Percentiles rank a stretch among this genome's conserved stretches.
Evolutionary conservation across 1,140 invertebrate species (phyloP).

Genomic region (Eulimnadia texana): DNA sequence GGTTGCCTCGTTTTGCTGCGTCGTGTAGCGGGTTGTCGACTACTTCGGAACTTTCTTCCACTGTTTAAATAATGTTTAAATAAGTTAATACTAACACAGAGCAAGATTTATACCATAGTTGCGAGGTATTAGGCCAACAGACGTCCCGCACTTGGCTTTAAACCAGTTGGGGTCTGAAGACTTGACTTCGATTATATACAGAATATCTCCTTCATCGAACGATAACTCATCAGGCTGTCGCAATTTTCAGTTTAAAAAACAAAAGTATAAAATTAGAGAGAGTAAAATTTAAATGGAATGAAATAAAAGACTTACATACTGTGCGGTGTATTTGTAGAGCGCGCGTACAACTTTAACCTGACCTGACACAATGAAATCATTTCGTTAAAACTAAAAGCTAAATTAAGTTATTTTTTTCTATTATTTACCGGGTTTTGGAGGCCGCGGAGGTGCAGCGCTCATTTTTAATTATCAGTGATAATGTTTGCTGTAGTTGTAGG

Average conservation of each 20-base stretch:
- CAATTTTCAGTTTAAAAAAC: no score
- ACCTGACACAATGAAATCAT: conserved; percentile 30
- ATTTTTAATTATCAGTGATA: not conserved
- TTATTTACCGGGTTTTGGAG: conserved; percentile 8
- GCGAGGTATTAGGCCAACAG: conserved; percentile 45
- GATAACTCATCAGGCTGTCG: conserved; percentile 37
- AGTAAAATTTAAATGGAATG: not conserved
- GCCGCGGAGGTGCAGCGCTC: not conserved
- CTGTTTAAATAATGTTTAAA: conserved; percentile 28
- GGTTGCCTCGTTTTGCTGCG: conserved; percentile 51
- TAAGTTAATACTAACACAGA: not conserved
- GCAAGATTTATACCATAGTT: conserved; percentile 41
- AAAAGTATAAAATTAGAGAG: conserved; percentile 17
- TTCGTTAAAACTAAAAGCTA: not conserved
- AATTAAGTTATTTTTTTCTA: not conserved
- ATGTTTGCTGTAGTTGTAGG: no score
- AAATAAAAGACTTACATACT: conserved; percentile 34
- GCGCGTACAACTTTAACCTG: conserved; percentile 45
- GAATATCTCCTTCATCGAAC: conserved; percentile 50
- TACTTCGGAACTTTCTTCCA: conserved; percentile 44
- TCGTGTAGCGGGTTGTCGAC: conserved; percentile 51
- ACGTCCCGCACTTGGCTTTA: conserved; percentile 43
- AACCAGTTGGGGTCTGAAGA: conserved; percentile 40
- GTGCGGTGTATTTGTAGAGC: conserved; percentile 41
- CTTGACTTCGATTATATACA: conserved; percentile 44